Base-by-base conservation (phyloP, 2,888 invertebrate species). In the Drosophila mimica region DNA sequence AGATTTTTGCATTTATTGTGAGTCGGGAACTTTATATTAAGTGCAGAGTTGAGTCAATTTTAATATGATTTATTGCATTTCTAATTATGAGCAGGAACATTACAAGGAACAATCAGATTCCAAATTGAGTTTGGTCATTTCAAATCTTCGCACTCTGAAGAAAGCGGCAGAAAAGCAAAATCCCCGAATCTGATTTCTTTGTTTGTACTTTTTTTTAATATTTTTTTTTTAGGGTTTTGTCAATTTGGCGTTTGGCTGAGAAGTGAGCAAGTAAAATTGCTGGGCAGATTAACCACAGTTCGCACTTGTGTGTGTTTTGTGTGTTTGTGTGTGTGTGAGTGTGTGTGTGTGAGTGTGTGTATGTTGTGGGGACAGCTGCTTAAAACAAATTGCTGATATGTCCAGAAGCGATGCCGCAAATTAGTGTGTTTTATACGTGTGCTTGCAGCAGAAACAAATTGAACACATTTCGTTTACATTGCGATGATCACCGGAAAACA, bases 401-500 rank as follows among this genome's bases (percentile, higher is more conserved):
- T 82, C 84, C 85, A 81, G 77, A 89, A 87, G 90, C 90, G 84
- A 92, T 88, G 85, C 81, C 85, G 72, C 86, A 88, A 91, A 91
- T 91, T 88, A 90, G 92, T 88, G 80, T 87, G 82, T 82, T 90
- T 83, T 86, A 83, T 88, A 80, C 83, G 82, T 86, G 83, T 81
- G 77, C 76, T 78, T 74, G 90, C 66, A 36, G 73, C 63, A 75
- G 65, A 87, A 89, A 89, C 89, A 90, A 85, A 90, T 85, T 81
- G 89, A 81, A 81, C 81, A 79, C 88, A 91, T 89, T 85, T 88
- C 79, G 84, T 65, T 86, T 80, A 88, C 83, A 85, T 88, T 72
- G 85, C 78, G 88, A 84, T 91, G 88, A 90, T 91, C 91, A 91
- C 82, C 79, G 80, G 82, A 79, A 81, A 91, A 90, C 86, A 88